Base-by-base conservation (phyloP, 2,113 vertebrate species). In the Hoplias malabaricus region DNA sequence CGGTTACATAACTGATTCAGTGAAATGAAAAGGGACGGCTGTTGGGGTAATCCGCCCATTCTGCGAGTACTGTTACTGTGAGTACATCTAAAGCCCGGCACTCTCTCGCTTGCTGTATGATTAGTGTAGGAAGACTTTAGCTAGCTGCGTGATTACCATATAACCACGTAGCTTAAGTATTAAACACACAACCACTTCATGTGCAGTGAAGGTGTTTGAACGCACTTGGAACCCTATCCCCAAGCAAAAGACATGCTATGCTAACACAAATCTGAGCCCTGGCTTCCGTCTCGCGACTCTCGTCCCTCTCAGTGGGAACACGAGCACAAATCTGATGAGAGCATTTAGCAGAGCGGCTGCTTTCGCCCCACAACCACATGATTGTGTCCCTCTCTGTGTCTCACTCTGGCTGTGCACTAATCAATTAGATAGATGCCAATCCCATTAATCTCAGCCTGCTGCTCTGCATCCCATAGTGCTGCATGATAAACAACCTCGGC, bases 361-460 rank as follows among this genome's bases (percentile, higher is more conserved):
- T 54, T 27, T 21, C 9, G 16, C n/a, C 48, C 48, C 48, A 53
- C 48, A 23, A 53, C 48, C 48, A 53, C 48, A 53, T 19, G n/a
- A 4, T 21, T 9, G n/a, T 23, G 48, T 53, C 48, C 48, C 48
- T 53, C 48, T 53, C 46, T 69, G 53, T 7, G 57, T 79, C 84
- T 70, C 61, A 68, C 48, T 21, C 48, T 53, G 48, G 21, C 48
- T 53, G 48, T 57, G 68, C 77, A 72, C 25, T 86, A 88, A 89
- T 92, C 88, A 88, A 92, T 91, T 77, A 87, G 79, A 73, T 82
- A 88, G 80, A 75, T 81, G 83, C 80, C 85, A 87, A 87, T 89
- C 83, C 83, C 87, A 90, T 91, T 91, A 89, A 74, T 85, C 68
- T 53, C 68, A 79, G 68, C 38, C 50, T 7, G 14, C 48, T 84